phyloP scores from a whole-genome alignment of 2,888 invertebrate genomes.

The Iphiclides podalirius region DNA sequence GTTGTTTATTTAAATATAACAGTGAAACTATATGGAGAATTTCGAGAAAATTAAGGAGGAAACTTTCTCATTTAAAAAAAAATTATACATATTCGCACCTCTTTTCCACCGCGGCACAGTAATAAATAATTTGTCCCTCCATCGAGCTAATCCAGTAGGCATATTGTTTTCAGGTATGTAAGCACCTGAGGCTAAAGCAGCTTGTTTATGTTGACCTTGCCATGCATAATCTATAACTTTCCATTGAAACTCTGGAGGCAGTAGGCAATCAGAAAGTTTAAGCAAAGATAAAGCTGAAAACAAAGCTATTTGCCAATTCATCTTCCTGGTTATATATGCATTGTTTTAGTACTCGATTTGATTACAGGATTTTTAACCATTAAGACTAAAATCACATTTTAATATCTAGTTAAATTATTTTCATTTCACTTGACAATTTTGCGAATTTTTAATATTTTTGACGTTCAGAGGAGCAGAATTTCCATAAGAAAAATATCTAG shows the following conservation, averaged over 20 bases:
- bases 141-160: conserved; percentile 84
- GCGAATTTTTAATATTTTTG: no score
- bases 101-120: conserved; percentile 85
- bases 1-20: no score
- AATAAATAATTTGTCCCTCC: conserved; percentile 84
- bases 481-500: no score
- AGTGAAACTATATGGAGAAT: no score
- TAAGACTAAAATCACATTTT: no score
- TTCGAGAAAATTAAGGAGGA: no score
- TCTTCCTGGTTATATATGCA: not conserved
- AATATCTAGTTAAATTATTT: no score
- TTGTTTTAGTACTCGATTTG: no score
- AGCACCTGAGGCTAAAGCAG: conserved; percentile 73
- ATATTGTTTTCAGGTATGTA: conserved; percentile 83
- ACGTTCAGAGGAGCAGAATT: no score
- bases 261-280: conserved; percentile 28
- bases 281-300: conserved; percentile 1
- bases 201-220: conserved; percentile 73
- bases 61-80: no score
- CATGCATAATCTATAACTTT: conserved; percentile 82
- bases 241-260: conserved; percentile 79
- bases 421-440: no score
- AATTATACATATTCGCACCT: conserved; percentile 45
- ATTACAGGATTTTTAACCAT: no score
- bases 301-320: not conserved